A percentile compares a stretch with the other conserved stretches of the same genome.
These are phyloP conservation scores for Brachymystax lenok DNA, from an alignment of 2,797 vertebrate species.

Conservation along the genomic window DNA sequence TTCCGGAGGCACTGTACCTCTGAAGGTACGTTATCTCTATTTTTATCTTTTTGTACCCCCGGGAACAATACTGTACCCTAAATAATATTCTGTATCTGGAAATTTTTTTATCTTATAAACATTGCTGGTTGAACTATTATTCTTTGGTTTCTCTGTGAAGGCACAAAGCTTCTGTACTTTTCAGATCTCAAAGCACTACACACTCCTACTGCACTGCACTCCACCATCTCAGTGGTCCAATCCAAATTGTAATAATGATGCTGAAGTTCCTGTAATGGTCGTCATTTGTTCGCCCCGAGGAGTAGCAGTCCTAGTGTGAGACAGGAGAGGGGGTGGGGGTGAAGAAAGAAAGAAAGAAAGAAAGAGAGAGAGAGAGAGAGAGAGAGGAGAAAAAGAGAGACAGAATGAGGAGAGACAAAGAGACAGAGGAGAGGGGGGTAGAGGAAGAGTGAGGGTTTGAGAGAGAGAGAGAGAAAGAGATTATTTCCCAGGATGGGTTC, in stretches of 20 bases:
- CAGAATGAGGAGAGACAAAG: not conserved
- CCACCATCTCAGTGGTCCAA: constrained; percentile 6
- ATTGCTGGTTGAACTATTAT: not conserved
- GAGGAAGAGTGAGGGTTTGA: not conserved
- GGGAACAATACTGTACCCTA: too few relatives aligned
- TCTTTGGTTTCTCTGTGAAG: not conserved
- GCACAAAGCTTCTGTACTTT: not conserved
- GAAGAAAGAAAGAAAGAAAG: not conserved
- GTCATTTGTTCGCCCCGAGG: not conserved
- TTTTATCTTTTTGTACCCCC: too few relatives aligned
- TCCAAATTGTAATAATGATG: constrained; percentile 8
- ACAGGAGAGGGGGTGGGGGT: not conserved
- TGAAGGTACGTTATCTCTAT: too few relatives aligned
- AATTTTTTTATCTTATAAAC: too few relatives aligned
- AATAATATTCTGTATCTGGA: too few relatives aligned
- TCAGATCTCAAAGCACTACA: not conserved
- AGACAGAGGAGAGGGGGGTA: not conserved
- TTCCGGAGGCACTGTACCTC: too few relatives aligned
- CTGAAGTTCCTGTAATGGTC: constrained; percentile 2
- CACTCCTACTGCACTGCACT: not conserved
- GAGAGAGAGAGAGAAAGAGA: not conserved
- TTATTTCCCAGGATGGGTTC: constrained; percentile 33
- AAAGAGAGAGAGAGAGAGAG: not conserved
- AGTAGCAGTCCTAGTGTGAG: not conserved
- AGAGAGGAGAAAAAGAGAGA: not conserved